phyloP scores from a whole-genome alignment of 2,888 invertebrate species.

The Coelopa pilipes region DNA sequence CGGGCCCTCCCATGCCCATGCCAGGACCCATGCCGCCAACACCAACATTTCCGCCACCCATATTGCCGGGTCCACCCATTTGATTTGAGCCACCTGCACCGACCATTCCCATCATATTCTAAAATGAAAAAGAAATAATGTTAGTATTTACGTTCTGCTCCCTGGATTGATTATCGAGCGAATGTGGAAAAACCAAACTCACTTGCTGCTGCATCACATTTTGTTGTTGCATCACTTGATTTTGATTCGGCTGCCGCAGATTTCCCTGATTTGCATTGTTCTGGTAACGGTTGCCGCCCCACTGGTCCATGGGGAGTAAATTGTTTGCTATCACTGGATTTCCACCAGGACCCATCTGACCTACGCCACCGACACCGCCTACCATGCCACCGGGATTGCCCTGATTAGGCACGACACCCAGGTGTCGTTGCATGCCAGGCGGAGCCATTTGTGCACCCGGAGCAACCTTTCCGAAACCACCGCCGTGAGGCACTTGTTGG shows the following conservation, averaged over 20 bases:
- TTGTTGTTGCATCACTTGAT: slow-evolving; percentile 67
- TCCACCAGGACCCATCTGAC: slow-evolving; percentile 52
- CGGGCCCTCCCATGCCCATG: slow-evolving; percentile 44
- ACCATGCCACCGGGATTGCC: slow-evolving; percentile 54
- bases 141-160: no score
- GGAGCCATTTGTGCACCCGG: slow-evolving; percentile 67
- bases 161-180: no score
- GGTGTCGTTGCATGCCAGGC: slow-evolving; percentile 68
- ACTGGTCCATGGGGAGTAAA: slow-evolving; percentile 70
- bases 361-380: slow-evolving; percentile 53
- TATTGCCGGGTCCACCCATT: slow-evolving; percentile 54
- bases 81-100: slow-evolving; percentile 59
- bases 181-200: background rate
- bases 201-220: slow-evolving; percentile 62
- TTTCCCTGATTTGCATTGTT: slow-evolving; percentile 65
- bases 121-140: slow-evolving; percentile 10
- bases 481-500: slow-evolving; percentile 82
- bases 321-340: slow-evolving; percentile 67
- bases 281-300: slow-evolving; percentile 69
- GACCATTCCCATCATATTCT: slow-evolving; percentile 65
- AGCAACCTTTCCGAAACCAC: slow-evolving; percentile 77
- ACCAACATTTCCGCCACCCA: slow-evolving; percentile 55
- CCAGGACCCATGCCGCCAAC: slow-evolving; percentile 51
- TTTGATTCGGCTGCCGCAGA: slow-evolving; percentile 68
- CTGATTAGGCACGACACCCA: slow-evolving; percentile 61